These are phyloP conservation scores for Charanyca ferruginea DNA, from an alignment of 2,888 invertebrate genomes.

Conservation along the genomic window DNA sequence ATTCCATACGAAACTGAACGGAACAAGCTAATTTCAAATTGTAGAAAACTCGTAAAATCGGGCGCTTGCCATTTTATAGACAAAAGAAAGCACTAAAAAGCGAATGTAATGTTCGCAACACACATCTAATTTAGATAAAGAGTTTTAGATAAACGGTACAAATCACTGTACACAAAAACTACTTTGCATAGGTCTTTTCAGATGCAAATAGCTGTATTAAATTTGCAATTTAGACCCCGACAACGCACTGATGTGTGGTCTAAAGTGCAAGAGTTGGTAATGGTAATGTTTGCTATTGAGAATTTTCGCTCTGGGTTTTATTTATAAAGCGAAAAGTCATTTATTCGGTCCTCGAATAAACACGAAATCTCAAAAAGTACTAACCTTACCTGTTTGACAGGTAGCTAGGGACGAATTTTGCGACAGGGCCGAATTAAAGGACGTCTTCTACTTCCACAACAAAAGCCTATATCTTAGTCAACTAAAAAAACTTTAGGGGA, in stretches of 20 bases:
- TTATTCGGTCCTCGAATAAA: too few species aligned
- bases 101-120: conserved; percentile 64
- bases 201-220: conserved; percentile 90
- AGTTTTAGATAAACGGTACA: conserved; percentile 86
- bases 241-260: conserved; percentile 73
- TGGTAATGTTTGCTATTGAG: not conserved
- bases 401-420: too few species aligned
- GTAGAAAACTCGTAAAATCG: conserved; percentile 61
- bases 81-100: conserved; percentile 70
- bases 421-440: too few species aligned
- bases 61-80: conserved; percentile 64
- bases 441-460: too few species aligned
- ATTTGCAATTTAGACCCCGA: conserved; percentile 89
- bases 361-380: too few species aligned
- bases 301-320: too few species aligned
- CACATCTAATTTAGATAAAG: conserved; percentile 88
- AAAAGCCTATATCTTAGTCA: too few species aligned
- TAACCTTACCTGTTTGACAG: too few species aligned
- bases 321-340: too few species aligned
- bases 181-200: conserved; percentile 86
- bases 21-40: conserved; percentile 48
- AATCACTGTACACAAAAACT: conserved; percentile 87
- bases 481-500: too few species aligned
- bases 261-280: conserved; percentile 57
- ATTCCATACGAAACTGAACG: conserved; percentile 47